Evolutionary conservation across 2,113 vertebrate species (phyloP), one percentile per base, ranked within the genome.

Genomic region (Stigmatopora nigra): DNA sequence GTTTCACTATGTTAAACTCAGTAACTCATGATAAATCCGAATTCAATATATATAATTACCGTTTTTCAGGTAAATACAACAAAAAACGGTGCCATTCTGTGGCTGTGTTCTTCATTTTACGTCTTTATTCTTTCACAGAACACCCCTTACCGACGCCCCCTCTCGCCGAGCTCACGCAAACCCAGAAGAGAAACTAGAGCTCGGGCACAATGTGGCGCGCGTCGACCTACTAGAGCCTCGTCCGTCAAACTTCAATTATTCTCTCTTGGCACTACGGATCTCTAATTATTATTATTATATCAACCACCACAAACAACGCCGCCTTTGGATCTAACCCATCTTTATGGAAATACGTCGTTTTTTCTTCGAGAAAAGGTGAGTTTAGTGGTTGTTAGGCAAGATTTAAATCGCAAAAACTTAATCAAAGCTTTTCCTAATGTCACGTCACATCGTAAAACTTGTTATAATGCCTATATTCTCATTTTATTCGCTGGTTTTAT

Each of bases 311-410:
- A 2, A 31, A 56, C 20, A 56, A 16, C 22, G 7, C 14, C 14
- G 53, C 14, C 13, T 31, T 22, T 56, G 53, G 53, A 56, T 31
- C 3, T 56, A 56, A 56, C 53, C 25, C 7, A 14, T 2, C 14
- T 56, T 56, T 7, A 56, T 15, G 14, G 25, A 15, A 56, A 15
- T 31, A 31, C 53, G 53, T 31, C 22, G 13, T 31, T 56, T 55
- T 56, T 31, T 56, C 22, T 56, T 56, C 22, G 51, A 22, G 5
- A 56, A 56, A 56, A 56, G 53, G 53, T 56, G 53, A 56, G 53
- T 31, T 25, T 31, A 31, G 53, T 7, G 20, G 22, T 56, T 11
- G 20, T 53, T 53, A 11, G 19, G 20, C n/a, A 19, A 53, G 10
- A 12, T 20, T 51, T 16, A 7, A 8, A 56, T 31, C 31, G 15